Conservation (phyloP, 2,797 vertebrate species). For the Acrossocheilus fasciatus region DNA sequence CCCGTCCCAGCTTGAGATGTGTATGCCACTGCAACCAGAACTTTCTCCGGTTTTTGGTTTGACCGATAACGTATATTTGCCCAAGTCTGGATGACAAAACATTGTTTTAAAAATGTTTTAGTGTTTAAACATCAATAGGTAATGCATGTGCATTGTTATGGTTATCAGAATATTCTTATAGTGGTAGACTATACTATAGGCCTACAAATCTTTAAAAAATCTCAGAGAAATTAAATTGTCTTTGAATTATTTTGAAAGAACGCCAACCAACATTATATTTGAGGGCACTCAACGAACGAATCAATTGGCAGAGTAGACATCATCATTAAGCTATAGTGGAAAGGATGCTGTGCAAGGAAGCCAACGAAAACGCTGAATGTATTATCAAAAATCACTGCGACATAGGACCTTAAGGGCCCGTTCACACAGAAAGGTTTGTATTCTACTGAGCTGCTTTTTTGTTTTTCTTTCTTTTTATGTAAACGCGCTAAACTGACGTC, state of each 20-base stretch:
- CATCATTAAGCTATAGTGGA: neutral
- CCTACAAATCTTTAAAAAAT: neutral
- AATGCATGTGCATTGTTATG: neutral
- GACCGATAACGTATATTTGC: neutral
- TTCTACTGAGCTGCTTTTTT: neutral
- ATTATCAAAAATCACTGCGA: neutral
- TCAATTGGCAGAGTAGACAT: too few species aligned
- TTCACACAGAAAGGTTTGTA: neutral
- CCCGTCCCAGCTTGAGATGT: conserved; percentile 29
- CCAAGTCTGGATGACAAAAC: neutral
- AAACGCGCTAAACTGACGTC: neutral
- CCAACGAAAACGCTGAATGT: neutral
- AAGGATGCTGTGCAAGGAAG: neutral
- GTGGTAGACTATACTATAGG: neutral
- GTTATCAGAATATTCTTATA: neutral
- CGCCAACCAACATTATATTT: neutral
- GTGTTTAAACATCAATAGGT: neutral
- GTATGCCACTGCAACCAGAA: conserved; percentile 35
- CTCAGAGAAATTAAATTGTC: neutral
- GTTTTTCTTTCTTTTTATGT: neutral
- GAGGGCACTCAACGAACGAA: neutral
- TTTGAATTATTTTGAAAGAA: neutral
- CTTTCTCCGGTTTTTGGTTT: neutral
- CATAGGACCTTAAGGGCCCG: neutral
- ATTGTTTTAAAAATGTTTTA: neutral